phyloP scores from a whole-genome alignment of 2,113 vertebrate species.

The Glaucomys volans region DNA sequence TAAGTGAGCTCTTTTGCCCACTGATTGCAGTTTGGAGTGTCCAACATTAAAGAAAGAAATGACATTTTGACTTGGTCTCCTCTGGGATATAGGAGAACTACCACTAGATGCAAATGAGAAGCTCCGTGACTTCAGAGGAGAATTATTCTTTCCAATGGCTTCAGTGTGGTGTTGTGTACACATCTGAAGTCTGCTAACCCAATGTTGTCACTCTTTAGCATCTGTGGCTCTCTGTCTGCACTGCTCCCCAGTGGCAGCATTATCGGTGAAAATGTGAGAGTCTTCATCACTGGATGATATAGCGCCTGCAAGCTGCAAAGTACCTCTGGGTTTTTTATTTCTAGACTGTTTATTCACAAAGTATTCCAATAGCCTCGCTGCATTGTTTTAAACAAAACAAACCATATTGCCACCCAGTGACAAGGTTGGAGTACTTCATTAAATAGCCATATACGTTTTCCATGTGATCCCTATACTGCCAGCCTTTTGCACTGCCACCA shows the following conservation, averaged over 20 bases:
- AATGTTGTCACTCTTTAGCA: slow-evolving; percentile 98
- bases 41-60: slow-evolving; percentile 91
- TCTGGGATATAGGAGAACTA: slow-evolving; percentile 93
- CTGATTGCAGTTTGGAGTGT: slow-evolving; percentile 90
- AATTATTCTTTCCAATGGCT: slow-evolving; percentile 98
- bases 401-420: slow-evolving; percentile 99
- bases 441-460: slow-evolving; percentile 97
- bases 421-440: slow-evolving; percentile 99
- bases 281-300: slow-evolving; percentile 99
- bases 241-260: slow-evolving; percentile 97
- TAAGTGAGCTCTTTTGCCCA: slow-evolving; percentile 90
- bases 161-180: slow-evolving; percentile 99
- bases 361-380: slow-evolving; percentile 96
- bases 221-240: slow-evolving; percentile 98
- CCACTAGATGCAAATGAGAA: slow-evolving; percentile 95
- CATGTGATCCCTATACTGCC: slow-evolving; percentile 99
- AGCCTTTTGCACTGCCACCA: slow-evolving; percentile 90
- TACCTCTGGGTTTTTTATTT: slow-evolving; percentile 95
- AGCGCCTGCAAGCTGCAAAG: slow-evolving; percentile 95
- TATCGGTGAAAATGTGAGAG: slow-evolving; percentile 98
- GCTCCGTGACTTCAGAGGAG: slow-evolving; percentile 96
- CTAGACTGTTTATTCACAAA: slow-evolving; percentile 98
- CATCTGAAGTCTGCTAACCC: slow-evolving; percentile 98
- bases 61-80: slow-evolving; percentile 94
- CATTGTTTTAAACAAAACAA: slow-evolving; percentile 98